These are phyloP conservation scores for Volucella zonaria DNA, from an alignment of 2,888 invertebrate genomes.

Conservation along the genomic window DNA sequence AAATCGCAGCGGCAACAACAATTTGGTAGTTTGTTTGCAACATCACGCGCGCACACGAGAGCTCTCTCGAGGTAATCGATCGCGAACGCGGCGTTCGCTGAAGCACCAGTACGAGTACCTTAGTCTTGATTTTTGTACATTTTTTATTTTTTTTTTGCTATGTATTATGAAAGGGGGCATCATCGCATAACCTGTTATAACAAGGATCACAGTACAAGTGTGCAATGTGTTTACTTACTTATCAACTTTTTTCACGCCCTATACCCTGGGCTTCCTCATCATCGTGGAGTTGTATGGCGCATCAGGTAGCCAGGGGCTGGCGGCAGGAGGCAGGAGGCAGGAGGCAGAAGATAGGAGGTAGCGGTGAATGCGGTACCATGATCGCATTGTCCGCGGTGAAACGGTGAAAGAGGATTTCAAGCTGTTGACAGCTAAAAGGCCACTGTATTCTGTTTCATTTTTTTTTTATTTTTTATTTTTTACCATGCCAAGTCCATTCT, in stretches of 20 bases:
- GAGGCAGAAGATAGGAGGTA: too few species aligned
- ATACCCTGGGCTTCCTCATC: slow-evolving; percentile 47
- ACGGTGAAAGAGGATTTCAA: slow-evolving; percentile 58
- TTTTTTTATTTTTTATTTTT: slow-evolving; percentile 31
- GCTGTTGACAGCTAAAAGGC: slow-evolving; percentile 67
- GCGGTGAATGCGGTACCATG: neutral
- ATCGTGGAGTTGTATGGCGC: too few species aligned
- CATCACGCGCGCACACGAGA: slow-evolving; percentile 21
- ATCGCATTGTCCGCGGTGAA: slow-evolving; percentile 8
- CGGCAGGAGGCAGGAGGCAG: neutral
- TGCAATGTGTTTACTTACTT: slow-evolving; percentile 64
- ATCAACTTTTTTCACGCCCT: slow-evolving; percentile 68
- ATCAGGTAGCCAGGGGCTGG: too few species aligned
- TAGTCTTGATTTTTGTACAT: neutral
- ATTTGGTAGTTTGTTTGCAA: slow-evolving; percentile 27
- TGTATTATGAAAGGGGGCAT: slow-evolving; percentile 27
- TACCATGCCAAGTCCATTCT: slow-evolving; percentile 6
- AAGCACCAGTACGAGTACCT: neutral
- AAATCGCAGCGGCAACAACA: slow-evolving; percentile 20
- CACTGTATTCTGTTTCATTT: slow-evolving; percentile 28
- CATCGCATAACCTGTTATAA: slow-evolving; percentile 64
- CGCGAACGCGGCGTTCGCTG: slow-evolving; percentile 33
- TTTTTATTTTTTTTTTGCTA: slow-evolving; percentile 2
- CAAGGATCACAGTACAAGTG: slow-evolving; percentile 52
- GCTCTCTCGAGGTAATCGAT: slow-evolving; percentile 49